Evolutionary conservation across 2,797 vertebrate species (phyloP), one percentile per base, ranked within the genome.

Genomic region (Onychomys torridus): DNA sequence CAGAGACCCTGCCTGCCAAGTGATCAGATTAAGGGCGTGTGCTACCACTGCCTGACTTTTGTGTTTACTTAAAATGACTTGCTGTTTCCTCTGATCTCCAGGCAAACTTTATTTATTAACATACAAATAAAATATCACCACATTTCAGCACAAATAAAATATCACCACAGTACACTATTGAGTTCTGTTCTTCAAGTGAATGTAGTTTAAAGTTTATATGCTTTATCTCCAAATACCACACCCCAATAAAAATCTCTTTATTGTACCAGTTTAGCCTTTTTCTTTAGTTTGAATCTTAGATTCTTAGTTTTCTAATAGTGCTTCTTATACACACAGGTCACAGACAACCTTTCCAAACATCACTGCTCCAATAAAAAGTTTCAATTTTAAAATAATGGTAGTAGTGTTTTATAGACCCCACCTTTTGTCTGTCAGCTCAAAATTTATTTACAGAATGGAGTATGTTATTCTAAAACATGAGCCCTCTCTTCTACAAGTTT

Each of bases 271-370:
- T 76, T 13, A 40, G 1, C 3, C 5, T 61, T 65, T 95, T 75
- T 17, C 5, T 81, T 84, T 57, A 76, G 12, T 83, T 89, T 71
- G 27, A 14, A n/a, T 67, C 23, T 95, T 71, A 81, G 34, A 88
- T 27, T 71, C 8, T 94, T 34, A 27, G 78, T 95, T 96, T 77
- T 93, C 25, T 57, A 73, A 37, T 81, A 69, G 37, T 67, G 88
- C 55, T 95, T 89, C 2, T 67, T 77, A 76, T 17, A 63, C 25
- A 29, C 46, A 65, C 1, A 52, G 43, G 32, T 40, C 49, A 90
- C 12, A 27, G 29, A 59, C 17, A 59, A 13, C 69, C 29, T 59
- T 87, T 46, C 67, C 16, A 93, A 40, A 2, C 13, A 59, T 82
- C 19, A 86, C 43, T 81, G 88, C 6, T 87, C 43, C 1, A 65